phyloP scores from a whole-genome alignment of 2,888 invertebrate genomes.

The Aphodius sticticus region DNA sequence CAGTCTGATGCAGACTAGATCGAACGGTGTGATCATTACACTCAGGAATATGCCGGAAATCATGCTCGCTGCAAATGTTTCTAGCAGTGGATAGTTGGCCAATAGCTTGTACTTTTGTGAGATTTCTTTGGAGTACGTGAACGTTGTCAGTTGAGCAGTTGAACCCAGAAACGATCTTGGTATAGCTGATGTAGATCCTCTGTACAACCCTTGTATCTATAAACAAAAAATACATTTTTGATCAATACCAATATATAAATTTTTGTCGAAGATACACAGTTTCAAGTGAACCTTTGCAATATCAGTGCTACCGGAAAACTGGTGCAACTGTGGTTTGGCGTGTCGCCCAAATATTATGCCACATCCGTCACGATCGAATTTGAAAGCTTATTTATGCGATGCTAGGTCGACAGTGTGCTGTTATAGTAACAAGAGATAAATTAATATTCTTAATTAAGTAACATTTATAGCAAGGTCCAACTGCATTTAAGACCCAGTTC shows the following conservation, averaged over 20 bases:
- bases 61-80: constrained; percentile 76
- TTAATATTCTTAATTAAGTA: no score
- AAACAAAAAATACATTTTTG: constrained; percentile 34
- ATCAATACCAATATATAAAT: neutral
- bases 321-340: no score
- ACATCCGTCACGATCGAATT: no score
- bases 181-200: constrained; percentile 78
- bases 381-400: no score
- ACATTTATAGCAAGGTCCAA: no score
- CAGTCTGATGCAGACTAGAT: constrained; percentile 85
- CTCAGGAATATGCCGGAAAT: constrained; percentile 83
- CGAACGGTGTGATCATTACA: constrained; percentile 85
- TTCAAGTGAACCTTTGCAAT: no score
- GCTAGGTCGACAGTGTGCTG: no score
- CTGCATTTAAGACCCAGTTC: no score
- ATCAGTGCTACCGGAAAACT: no score
- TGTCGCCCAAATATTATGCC: no score
- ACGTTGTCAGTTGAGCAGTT: constrained; percentile 84
- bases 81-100: constrained; percentile 66
- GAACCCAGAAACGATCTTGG: constrained; percentile 83
- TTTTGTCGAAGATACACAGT: neutral
- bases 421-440: no score
- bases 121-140: constrained; percentile 74
- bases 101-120: constrained; percentile 62
- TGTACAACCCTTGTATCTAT: constrained; percentile 73